phyloP scores from a whole-genome alignment of 2,888 invertebrate genomes.

The Polylopha cassiicola region DNA sequence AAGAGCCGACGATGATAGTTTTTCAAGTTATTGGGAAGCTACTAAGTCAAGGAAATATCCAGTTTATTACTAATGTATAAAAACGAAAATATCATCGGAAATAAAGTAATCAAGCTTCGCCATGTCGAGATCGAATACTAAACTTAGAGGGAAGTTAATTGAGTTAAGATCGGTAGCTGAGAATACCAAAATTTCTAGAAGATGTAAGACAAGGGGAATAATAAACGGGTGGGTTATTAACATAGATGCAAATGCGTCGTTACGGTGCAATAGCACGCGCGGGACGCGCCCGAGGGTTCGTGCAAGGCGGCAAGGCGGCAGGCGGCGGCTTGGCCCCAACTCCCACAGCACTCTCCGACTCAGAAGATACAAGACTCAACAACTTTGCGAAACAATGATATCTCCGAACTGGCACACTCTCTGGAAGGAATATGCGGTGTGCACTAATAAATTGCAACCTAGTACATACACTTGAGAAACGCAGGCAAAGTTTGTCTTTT shows the following conservation, averaged over 20 bases:
- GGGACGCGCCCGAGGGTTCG: conserved; percentile 34
- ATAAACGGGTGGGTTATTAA: conserved; percentile 45
- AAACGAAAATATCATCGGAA: no score
- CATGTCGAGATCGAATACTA: background rate
- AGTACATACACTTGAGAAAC: conserved; percentile 10
- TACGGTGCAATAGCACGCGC: conserved; percentile 42
- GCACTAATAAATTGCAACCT: conserved; percentile 16
- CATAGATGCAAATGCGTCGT: conserved; percentile 53
- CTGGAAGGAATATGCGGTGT: conserved; percentile 12
- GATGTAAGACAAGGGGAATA: conserved; percentile 38
- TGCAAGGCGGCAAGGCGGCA: conserved; percentile 24
- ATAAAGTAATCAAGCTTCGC: no score
- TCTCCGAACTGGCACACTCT: conserved; percentile 26
- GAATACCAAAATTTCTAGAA: conserved; percentile 21
- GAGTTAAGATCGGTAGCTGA: conserved; percentile 26
- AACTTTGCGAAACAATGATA: conserved; percentile 36
- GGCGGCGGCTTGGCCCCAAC: conserved; percentile 20
- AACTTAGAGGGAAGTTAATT: conserved; percentile 20
- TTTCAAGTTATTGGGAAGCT: conserved; percentile 66
- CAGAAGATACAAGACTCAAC: conserved; percentile 31
- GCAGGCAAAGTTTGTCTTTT: conserved; percentile 11
- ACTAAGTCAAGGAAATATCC: conserved; percentile 41
- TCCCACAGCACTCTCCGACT: conserved; percentile 30
- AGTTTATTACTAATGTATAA: no score
- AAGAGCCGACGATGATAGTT: conserved; percentile 64